These are phyloP conservation scores for Mus caroli DNA, from an alignment of 2,797 vertebrate genomes.

Conservation along the genomic window DNA sequence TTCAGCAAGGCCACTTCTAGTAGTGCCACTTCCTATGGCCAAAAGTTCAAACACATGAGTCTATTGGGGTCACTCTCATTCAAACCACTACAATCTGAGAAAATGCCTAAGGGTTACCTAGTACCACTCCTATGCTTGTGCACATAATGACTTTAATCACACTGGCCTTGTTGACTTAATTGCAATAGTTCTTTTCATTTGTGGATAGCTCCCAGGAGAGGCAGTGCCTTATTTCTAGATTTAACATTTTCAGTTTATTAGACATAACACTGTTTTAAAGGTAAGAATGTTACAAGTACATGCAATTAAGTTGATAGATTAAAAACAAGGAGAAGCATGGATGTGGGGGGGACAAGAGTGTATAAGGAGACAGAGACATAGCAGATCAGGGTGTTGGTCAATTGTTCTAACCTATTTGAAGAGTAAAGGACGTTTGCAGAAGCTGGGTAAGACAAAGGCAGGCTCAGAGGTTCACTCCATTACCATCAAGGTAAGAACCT, in stretches of 20 bases:
- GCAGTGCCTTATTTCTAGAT: background rate
- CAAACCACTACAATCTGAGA: background rate
- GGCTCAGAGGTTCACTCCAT: too few species aligned
- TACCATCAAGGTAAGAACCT: too few species aligned
- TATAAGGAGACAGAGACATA: background rate
- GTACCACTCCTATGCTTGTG: background rate
- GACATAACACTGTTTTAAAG: slow-evolving; percentile 14
- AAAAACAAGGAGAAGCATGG: background rate
- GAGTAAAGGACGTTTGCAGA: background rate
- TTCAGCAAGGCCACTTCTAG: background rate
- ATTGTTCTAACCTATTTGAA: background rate
- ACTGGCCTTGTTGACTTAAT: background rate
- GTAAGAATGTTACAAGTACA: background rate
- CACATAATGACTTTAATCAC: background rate
- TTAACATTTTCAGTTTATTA: slow-evolving; percentile 22
- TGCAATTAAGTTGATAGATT: background rate
- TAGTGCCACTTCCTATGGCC: background rate
- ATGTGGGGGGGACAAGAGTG: background rate
- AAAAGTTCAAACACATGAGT: background rate
- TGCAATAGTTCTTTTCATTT: background rate
- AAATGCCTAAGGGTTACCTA: background rate
- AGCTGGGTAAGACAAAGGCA: background rate
- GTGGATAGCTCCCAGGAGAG: background rate
- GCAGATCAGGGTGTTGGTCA: background rate
- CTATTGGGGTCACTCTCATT: background rate